Percentiles rank a stretch among this genome's conserved stretches.
Evolutionary conservation across 2,113 vertebrate species (phyloP).

Genomic region (Muntiacus reevesi): DNA sequence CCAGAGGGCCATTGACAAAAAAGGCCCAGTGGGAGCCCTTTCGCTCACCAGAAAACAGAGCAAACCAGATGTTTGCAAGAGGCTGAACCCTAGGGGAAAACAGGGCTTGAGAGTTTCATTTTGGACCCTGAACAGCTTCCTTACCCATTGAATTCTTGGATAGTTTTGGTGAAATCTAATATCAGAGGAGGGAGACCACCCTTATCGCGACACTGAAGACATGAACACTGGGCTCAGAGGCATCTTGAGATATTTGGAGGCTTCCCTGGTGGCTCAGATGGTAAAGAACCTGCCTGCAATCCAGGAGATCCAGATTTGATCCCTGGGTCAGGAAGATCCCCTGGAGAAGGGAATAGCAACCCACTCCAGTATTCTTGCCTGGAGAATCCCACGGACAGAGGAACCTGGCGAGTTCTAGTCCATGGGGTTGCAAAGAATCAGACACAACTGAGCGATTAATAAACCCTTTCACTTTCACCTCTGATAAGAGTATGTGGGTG

Average conservation of each 20-base stretch:
- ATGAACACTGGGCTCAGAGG: neutral
- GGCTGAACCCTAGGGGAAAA: neutral
- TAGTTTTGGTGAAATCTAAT: neutral
- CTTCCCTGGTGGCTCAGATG: neutral
- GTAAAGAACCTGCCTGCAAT: neutral
- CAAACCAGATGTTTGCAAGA: neutral
- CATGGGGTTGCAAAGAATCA: neutral
- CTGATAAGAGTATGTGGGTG: neutral
- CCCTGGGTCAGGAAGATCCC: neutral
- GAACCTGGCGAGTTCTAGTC: neutral
- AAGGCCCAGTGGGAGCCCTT: neutral
- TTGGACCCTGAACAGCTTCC: neutral
- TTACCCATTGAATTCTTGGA: neutral
- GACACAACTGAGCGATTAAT: neutral
- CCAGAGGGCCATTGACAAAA: neutral
- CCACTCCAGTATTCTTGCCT: neutral
- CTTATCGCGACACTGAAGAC: neutral
- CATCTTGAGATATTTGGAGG: neutral
- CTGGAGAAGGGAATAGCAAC: neutral
- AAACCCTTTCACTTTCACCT: neutral
- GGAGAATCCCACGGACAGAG: neutral
- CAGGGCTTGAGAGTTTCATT: rapidly evolving
- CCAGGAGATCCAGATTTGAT: neutral
- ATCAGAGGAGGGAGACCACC: neutral
- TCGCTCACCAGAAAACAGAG: neutral